phyloP scores from a whole-genome alignment of 2,113 vertebrate species.

The Hepsetus odoe region DNA sequence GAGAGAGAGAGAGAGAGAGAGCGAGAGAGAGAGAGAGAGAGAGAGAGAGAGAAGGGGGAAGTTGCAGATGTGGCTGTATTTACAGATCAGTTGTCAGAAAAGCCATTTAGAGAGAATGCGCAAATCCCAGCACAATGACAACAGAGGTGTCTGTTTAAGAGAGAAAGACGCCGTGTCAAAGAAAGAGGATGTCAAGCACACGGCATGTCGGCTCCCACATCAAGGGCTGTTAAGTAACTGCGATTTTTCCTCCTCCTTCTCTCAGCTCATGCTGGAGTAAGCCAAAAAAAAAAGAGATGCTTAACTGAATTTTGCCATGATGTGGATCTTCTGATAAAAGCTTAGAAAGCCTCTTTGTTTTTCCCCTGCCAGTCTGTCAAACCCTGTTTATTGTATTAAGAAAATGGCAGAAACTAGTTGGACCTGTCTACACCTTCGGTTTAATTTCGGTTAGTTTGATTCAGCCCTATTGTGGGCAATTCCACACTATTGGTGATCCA shows the following conservation, averaged over 20 bases:
- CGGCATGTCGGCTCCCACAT: neutral
- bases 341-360: neutral
- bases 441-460: constrained; percentile 64
- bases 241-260: neutral
- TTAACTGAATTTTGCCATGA: neutral
- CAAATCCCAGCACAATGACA: constrained; percentile 73
- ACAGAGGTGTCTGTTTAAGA: constrained; percentile 71
- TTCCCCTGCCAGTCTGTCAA: neutral
- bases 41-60: constrained; percentile 77
- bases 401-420: constrained; percentile 42
- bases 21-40: constrained; percentile 60
- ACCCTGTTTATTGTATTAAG: neutral
- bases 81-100: constrained; percentile 99
- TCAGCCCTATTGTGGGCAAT: constrained; percentile 69
- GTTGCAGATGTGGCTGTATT: constrained; percentile 97
- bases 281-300: neutral
- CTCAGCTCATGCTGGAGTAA: no score
- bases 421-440: constrained; percentile 30
- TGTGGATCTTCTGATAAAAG: neutral
- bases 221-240: constrained; percentile 5
- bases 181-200: constrained; percentile 65
- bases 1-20: constrained; percentile 55
- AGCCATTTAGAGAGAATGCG: constrained; percentile 89
- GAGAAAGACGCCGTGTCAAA: constrained; percentile 71
- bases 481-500: constrained; percentile 68